These are phyloP conservation scores for Dasyurus viverrinus DNA, from an alignment of 2,113 vertebrate genomes.

Conservation along the genomic window DNA sequence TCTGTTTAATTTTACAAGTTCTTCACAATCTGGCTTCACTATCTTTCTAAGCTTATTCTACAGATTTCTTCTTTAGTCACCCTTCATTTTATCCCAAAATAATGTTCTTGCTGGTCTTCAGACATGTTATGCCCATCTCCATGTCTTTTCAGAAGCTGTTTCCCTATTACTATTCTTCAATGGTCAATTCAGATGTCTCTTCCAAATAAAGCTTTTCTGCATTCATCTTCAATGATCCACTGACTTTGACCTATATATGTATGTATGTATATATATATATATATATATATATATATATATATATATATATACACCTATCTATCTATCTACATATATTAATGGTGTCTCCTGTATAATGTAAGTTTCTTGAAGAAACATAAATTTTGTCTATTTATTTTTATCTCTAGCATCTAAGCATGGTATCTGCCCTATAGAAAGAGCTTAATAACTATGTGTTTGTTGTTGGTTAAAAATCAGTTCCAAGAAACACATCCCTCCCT, in stretches of 20 bases:
- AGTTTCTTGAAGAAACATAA: neutral
- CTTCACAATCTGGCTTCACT: neutral
- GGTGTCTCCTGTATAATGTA: neutral
- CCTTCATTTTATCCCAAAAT: neutral
- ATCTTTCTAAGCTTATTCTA: neutral
- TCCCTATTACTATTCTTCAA: neutral
- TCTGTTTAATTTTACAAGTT: neutral
- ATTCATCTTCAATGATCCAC: neutral
- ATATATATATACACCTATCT: too few species aligned
- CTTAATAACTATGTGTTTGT: neutral
- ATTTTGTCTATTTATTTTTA: neutral
- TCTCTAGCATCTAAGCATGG: neutral
- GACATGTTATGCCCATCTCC: neutral
- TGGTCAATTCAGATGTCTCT: neutral
- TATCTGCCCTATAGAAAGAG: neutral
- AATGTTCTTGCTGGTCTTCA: neutral
- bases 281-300: too few species aligned
- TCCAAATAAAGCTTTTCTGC: neutral
- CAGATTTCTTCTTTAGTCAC: neutral
- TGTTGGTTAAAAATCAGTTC: neutral
- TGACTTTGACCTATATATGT: neutral
- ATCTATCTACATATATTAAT: neutral
- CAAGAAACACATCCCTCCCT: neutral
- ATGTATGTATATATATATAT: too few species aligned
- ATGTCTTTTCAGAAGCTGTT: neutral